Conservation (phyloP, 2,888 invertebrate species). For the Lymantria monacha region DNA sequence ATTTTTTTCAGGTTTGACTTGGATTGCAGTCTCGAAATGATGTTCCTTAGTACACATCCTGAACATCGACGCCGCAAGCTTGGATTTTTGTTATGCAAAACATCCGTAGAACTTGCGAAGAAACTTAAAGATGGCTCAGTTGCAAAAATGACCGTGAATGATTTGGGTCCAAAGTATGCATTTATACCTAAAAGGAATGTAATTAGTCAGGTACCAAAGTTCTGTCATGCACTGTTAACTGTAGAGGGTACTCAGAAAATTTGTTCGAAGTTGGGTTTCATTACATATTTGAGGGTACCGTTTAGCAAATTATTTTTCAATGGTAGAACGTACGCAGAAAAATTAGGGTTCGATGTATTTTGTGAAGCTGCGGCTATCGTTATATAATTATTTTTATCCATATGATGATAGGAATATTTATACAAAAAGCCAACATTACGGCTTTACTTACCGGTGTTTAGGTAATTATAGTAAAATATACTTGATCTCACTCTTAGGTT, state of each 20-base stretch:
- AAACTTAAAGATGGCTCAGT: slow-evolving; percentile 57
- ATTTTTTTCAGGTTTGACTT: slow-evolving; percentile 1
- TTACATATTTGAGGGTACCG: not conserved
- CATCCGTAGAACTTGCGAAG: slow-evolving; percentile 75
- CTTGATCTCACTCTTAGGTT: too few species aligned
- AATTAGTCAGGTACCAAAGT: not conserved
- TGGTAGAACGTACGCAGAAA: not conserved
- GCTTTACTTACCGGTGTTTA: too few species aligned
- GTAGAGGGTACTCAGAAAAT: not conserved
- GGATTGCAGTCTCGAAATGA: slow-evolving; percentile 78
- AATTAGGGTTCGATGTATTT: not conserved
- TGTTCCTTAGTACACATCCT: slow-evolving; percentile 82
- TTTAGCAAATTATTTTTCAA: not conserved
- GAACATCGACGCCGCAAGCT: slow-evolving; percentile 56
- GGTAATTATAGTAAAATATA: too few species aligned
- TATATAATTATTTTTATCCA: not conserved
- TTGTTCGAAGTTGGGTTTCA: not conserved
- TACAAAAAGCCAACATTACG: not conserved
- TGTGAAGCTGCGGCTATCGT: not conserved
- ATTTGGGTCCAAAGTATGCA: slow-evolving; percentile 56
- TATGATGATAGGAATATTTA: not conserved
- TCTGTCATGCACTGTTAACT: not conserved
- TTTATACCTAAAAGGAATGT: not conserved
- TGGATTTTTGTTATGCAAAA: slow-evolving; percentile 63
- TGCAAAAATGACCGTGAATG: slow-evolving; percentile 41